Base-by-base conservation (phyloP, 2,888 invertebrate species). In the Tribolium freemani region DNA sequence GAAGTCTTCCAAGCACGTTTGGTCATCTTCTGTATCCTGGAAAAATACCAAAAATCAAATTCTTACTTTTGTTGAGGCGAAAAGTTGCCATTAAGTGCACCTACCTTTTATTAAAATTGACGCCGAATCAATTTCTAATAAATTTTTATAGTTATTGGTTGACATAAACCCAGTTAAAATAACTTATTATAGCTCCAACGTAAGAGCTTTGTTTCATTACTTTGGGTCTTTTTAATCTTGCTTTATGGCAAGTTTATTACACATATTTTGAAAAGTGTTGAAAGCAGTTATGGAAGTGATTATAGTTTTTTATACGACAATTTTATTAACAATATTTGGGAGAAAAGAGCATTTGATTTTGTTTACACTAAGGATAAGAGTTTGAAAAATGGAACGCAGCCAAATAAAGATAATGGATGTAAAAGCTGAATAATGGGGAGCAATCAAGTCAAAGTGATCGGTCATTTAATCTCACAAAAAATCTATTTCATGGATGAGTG, bases 1-100 rank as follows among this genome's bases (percentile, higher is more conserved):
- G 79, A 90, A 91, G 51, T 91, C 91, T 70, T 91, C 91, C 85
- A 91, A 88, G 48, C 90, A 90, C 0, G 90, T 91, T 79, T 90
- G 90, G 77, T 91, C 90, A 69, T 91, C 90, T 38, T 90, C 90
- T 66, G 90, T 83, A 0, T 90, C 90, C 86, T 86, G 78, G 38
- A 84, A 83, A 74, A 53, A 72, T 54, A 44, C 31, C 10, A 10
- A 6, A 38, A 6, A 6, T 38, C 26, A 16, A 16, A n/a, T 46
- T 51, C 57, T 45, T 50, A 20, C 61, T 56, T 31, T 30, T 20
- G 26, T 54, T 26, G 26, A 26, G 26, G 26, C 1, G 26, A 26
- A 26, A 26, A 26, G 2, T 45, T 45, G 4, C 26, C 26, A 26
- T 26, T 8, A 38, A 38, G 26, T 26, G 26, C 38, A 38, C 38